Conservation (phyloP, 2,888 invertebrate genomes). For the Drosophila parthenogenetica region DNA sequence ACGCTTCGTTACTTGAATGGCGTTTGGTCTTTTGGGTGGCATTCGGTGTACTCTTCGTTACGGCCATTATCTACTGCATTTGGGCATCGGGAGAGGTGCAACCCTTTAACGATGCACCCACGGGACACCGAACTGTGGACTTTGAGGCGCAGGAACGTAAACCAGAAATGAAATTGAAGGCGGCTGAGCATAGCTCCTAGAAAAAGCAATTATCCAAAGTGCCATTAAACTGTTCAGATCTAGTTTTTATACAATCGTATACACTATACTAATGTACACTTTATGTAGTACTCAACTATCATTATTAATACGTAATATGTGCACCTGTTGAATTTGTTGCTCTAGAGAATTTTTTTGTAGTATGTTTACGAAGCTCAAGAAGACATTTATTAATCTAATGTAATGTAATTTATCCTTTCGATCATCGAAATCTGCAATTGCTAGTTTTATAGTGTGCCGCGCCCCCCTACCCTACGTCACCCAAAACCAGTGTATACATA, state of each 20-base stretch:
- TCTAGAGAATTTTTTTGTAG: slow-evolving; percentile 20
- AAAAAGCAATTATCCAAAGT: slow-evolving; percentile 36
- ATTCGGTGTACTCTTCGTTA: slow-evolving; percentile 88
- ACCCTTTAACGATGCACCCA: slow-evolving; percentile 88
- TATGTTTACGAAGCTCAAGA: slow-evolving; percentile 31
- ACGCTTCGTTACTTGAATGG: slow-evolving; percentile 90
- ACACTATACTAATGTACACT: slow-evolving; percentile 10
- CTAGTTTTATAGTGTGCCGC: slow-evolving; percentile 78
- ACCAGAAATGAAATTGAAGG: slow-evolving; percentile 39
- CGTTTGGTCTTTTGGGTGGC: slow-evolving; percentile 92
- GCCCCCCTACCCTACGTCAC: no score
- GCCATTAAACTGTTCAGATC: slow-evolving; percentile 55
- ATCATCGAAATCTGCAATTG: slow-evolving; percentile 54
- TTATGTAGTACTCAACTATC: slow-evolving; percentile 30
- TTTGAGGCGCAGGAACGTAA: slow-evolving; percentile 68
- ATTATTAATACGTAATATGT: slow-evolving; percentile 17
- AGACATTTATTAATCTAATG: slow-evolving; percentile 28
- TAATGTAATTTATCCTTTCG: slow-evolving; percentile 33
- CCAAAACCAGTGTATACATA: slow-evolving; percentile 48
- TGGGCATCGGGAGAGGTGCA: slow-evolving; percentile 91
- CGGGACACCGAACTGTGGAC: slow-evolving; percentile 53
- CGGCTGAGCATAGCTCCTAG: slow-evolving; percentile 63
- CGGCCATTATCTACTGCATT: slow-evolving; percentile 89
- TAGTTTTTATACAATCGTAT: slow-evolving; percentile 35
- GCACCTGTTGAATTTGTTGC: slow-evolving; percentile 28